Conservation (phyloP, 2,113 vertebrate genomes). For the Orientallactaga bullata region DNA sequence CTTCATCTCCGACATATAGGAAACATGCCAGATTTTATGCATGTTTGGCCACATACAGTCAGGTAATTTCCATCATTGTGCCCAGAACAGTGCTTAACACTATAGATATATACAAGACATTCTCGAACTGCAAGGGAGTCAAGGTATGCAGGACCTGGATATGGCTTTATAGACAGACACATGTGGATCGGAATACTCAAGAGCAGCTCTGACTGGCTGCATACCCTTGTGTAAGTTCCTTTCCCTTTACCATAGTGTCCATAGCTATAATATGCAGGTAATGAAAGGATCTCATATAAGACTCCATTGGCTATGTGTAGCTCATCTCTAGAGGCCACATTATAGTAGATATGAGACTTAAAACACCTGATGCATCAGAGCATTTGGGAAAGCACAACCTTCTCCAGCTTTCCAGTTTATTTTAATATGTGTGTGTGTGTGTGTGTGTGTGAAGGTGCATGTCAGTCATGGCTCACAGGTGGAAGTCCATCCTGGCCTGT, state of each 20-base stretch:
- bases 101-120: not conserved
- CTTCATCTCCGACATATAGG: not conserved
- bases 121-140: not conserved
- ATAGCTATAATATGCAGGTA: not conserved
- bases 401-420: not conserved
- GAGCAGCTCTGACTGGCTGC: not conserved
- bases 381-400: not conserved
- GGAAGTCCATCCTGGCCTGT: too few relatives aligned
- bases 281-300: fast-evolving
- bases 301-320: fast-evolving
- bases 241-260: not conserved
- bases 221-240: not conserved
- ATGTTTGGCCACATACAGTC: not conserved
- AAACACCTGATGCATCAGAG: not conserved
- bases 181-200: not conserved
- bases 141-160: not conserved
- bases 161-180: not conserved
- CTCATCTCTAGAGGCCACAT: not conserved
- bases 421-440: not conserved
- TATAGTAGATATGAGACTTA: not conserved
- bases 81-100: not conserved
- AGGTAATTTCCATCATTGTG: not conserved
- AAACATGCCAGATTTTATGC: not conserved
- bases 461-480: too few relatives aligned
- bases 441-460: too few relatives aligned